A percentile compares a stretch with the other conserved stretches of the same genome.
Conservation (phyloP, 2,113 vertebrate genomes). For the Platichthys stellatus region DNA sequence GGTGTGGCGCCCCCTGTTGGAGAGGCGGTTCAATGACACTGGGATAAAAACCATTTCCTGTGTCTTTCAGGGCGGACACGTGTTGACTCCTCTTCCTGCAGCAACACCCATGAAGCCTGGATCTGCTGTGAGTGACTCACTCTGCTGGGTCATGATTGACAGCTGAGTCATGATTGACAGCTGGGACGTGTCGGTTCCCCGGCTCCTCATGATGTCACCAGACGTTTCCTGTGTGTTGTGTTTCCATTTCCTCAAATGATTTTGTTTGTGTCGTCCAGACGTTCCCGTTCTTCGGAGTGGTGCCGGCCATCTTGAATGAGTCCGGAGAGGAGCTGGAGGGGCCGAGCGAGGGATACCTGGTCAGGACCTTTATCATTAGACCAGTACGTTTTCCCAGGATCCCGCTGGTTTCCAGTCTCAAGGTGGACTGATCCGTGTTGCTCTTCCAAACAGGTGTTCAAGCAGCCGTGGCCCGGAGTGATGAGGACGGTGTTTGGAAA, state of each 20-base stretch:
- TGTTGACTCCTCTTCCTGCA: slow-evolving; percentile 93
- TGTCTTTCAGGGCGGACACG: slow-evolving; percentile 91
- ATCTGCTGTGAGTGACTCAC: slow-evolving; percentile 88
- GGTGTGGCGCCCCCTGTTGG: slow-evolving; percentile 32
- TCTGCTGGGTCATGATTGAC: too few species aligned
- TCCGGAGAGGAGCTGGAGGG: slow-evolving; percentile 96
- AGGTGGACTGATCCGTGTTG: not conserved
- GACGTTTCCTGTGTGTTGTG: not conserved
- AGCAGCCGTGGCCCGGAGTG: slow-evolving; percentile 97
- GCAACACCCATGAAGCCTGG: slow-evolving; percentile 95
- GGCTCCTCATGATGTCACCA: not conserved
- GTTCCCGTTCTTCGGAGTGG: slow-evolving; percentile 96
- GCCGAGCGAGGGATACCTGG: slow-evolving; percentile 95
- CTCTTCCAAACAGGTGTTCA: slow-evolving; percentile 88
- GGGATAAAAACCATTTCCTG: not conserved
- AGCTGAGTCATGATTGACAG: too few species aligned
- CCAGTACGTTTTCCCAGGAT: not conserved
- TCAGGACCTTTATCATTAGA: slow-evolving; percentile 58
- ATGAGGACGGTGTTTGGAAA: slow-evolving; percentile 94
- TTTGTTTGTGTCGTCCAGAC: slow-evolving; percentile 79
- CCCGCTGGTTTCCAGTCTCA: not conserved
- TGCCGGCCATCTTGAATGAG: slow-evolving; percentile 94
- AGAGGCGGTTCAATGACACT: too few species aligned
- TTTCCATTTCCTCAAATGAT: not conserved
- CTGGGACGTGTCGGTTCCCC: not conserved